Evolutionary conservation across 1,140 invertebrate genomes (phyloP).

Genomic region (Sipha flava): DNA sequence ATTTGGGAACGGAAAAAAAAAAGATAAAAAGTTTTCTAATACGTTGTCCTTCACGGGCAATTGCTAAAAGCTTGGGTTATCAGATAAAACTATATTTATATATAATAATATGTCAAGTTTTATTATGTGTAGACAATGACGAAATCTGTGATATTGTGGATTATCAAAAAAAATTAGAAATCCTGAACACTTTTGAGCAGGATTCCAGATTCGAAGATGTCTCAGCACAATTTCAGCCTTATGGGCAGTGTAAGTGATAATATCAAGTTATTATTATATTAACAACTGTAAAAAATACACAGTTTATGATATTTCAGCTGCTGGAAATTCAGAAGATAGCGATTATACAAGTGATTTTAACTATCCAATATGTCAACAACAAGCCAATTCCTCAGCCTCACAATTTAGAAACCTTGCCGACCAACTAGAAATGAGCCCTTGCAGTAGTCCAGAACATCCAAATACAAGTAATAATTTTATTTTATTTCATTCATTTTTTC

Average conservation of each 20-base stretch:
- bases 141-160: slow-evolving; percentile 83
- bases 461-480: background rate
- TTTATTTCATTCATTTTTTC: background rate
- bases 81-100: background rate
- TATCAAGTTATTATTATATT: background rate
- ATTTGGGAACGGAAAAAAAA: background rate
- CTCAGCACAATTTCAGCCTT: slow-evolving; percentile 56
- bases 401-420: slow-evolving; percentile 69
- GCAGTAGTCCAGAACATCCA: slow-evolving; percentile 16
- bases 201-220: slow-evolving; percentile 58
- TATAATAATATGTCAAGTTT: background rate
- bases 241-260: slow-evolving; percentile 58
- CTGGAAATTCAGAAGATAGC: slow-evolving; percentile 90
- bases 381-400: slow-evolving; percentile 75
- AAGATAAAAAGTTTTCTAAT: background rate
- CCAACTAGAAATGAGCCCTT: slow-evolving; percentile 53
- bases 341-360: slow-evolving; percentile 96
- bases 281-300: background rate
- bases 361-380: slow-evolving; percentile 75
- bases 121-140: slow-evolving; percentile 55
- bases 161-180: slow-evolving; percentile 82
- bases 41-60: background rate
- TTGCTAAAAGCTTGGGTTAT: background rate
- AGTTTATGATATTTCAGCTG: slow-evolving; percentile 48
- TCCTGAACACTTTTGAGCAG: slow-evolving; percentile 77